A percentile compares a stretch with the other conserved stretches of the same genome.
Evolutionary conservation across 2,888 invertebrate species (phyloP).

Genomic region (Caenorhabditis sp.): DNA sequence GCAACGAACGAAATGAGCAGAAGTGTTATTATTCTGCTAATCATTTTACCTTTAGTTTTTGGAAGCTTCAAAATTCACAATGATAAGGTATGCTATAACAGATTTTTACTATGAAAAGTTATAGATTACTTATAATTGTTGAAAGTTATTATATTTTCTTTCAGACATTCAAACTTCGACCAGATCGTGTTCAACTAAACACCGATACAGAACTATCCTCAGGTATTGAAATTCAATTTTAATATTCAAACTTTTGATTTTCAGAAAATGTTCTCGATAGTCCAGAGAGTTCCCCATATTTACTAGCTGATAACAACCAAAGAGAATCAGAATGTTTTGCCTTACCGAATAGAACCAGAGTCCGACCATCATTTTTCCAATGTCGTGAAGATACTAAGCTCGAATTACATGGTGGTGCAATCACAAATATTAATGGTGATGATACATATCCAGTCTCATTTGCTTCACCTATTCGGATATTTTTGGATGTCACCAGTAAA

Average conservation of each 20-base stretch:
- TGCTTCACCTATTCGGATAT: constrained; percentile 55
- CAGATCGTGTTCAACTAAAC: constrained; percentile 15
- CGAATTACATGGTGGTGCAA: constrained; percentile 63
- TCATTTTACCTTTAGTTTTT: not conserved
- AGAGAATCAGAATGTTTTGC: constrained; percentile 44
- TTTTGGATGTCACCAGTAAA: constrained; percentile 62
- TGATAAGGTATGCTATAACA: not conserved
- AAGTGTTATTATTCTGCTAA: not conserved
- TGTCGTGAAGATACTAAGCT: constrained; percentile 43
- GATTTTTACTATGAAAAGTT: not conserved
- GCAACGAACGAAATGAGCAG: not conserved
- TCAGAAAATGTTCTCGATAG: constrained; percentile 26
- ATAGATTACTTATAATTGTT: not conserved
- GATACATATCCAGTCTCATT: constrained; percentile 63
- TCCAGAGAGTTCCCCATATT: constrained; percentile 14
- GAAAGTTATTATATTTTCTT: not conserved
- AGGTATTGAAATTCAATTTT: constrained; percentile 9
- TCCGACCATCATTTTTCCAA: constrained; percentile 50
- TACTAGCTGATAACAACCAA: constrained; percentile 24
- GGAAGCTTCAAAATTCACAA: not conserved
- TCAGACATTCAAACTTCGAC: constrained; percentile 5
- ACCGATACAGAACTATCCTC: constrained; percentile 4
- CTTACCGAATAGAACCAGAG: constrained; percentile 49
- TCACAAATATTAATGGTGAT: constrained; percentile 64
- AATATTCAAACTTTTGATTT: constrained; percentile 5